Base-by-base conservation (phyloP, 2,113 vertebrate species). In the Ammospiza nelsoni region DNA sequence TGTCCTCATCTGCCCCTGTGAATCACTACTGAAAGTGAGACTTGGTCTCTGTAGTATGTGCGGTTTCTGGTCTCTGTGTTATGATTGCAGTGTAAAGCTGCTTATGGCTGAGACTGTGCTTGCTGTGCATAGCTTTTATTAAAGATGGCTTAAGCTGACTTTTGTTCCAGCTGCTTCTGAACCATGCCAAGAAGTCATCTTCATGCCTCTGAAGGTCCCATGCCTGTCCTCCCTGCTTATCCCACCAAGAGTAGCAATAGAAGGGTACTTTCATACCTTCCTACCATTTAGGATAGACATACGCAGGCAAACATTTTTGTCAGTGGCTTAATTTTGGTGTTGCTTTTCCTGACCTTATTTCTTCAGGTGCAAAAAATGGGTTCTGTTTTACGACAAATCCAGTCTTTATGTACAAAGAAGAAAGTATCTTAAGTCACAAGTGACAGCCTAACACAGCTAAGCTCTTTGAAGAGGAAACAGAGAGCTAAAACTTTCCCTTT, bases 11-110 rank as follows among this genome's bases (percentile, higher is more conserved):
- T 89, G 94, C 66, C 69, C 76, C 54, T 43, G 62, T 95, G 95
- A 94, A 96, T 95, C 90, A 89, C 58, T 49, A 90, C n/a, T 79
- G 76, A 84, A 90, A 92, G 83, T 58, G 63, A 97, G 86, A 89
- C 37, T 61, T 72, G 55, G 55, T 94, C 59, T 85, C 76, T 84
- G 54, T 81, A 81, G 73, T 68, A 43, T 92, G 66, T 76, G 82
- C 61, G 82, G 83, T 81, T 89, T 58, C 69, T 46, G 77, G 49
- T 81, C 25, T 73, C 69, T 65, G 44, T 72, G 66, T 71, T 84
- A 77, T 14, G 41, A 61, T 71, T 84, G 75, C 43, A 86, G 59
- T 13, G 31, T 79, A 91, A 89, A 87, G 49, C 87, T 84, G 51
- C 80, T 94, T 65, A 85, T 37, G 44, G 48, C 54, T 90, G 43